Percentiles rank a stretch among this genome's conserved stretches.
phyloP scores from a whole-genome alignment of 1,140 invertebrate species.

The Varroa destructor region DNA sequence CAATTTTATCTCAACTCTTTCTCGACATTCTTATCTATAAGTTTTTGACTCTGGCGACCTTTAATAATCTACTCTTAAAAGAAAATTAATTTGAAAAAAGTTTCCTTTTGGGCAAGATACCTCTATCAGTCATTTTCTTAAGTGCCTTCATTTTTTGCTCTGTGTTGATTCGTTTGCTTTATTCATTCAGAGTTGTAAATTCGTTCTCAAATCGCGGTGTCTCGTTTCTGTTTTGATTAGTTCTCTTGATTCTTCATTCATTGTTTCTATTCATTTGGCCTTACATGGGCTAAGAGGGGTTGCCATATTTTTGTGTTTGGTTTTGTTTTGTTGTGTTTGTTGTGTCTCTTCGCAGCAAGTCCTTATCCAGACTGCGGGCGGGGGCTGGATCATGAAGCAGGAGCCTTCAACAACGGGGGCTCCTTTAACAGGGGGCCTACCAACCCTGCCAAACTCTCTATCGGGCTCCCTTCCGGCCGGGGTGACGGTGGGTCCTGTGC shows the following conservation, averaged over 20 bases:
- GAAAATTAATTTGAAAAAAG: too few relatives aligned
- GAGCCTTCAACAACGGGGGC: conserved; percentile 5
- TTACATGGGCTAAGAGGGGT: too few relatives aligned
- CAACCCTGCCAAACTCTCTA: too few relatives aligned
- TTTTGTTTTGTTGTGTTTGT: conserved; percentile 21
- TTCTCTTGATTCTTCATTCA: not conserved
- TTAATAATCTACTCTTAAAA: too few relatives aligned
- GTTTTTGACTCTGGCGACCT: too few relatives aligned
- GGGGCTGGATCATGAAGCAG: conserved; percentile 1
- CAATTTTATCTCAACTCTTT: too few relatives aligned
- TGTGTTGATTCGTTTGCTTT: not conserved
- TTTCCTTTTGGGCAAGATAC: too few relatives aligned
- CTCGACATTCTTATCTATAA: too few relatives aligned
- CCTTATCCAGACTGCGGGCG: conserved; percentile 26
- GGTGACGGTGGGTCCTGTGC: too few relatives aligned
- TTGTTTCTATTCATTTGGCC: not conserved
- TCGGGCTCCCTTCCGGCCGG: too few relatives aligned
- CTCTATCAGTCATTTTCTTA: not conserved
- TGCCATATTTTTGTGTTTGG: conserved; percentile 4
- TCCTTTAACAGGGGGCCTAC: too few relatives aligned
- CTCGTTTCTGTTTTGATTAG: not conserved
- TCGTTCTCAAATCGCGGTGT: too few relatives aligned
- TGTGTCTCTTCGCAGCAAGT: conserved; percentile 27
- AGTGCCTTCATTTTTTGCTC: not conserved
- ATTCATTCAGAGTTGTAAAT: not conserved